phyloP scores from a whole-genome alignment of 2,888 invertebrate species.

The Macrosoma leucophasiata region DNA sequence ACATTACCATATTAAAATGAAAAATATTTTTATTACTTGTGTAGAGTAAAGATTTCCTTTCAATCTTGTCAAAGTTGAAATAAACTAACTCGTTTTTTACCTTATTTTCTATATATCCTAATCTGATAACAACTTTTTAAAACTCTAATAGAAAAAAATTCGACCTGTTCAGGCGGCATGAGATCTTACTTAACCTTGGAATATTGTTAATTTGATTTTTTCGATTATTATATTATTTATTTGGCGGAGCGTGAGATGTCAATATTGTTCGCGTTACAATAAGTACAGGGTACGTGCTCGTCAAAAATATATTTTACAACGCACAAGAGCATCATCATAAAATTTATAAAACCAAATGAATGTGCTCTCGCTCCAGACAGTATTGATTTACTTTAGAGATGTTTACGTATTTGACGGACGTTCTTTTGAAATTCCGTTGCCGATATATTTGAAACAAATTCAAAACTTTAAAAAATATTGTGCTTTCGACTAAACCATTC shows the following conservation, averaged over 20 bases:
- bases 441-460: slow-evolving; percentile 39
- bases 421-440: slow-evolving; percentile 48
- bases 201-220: neutral
- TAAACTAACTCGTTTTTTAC: no score
- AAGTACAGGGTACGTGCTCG: slow-evolving; percentile 26
- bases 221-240: slow-evolving; percentile 9
- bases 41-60: no score
- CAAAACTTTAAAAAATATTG: slow-evolving; percentile 3
- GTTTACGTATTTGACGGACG: slow-evolving; percentile 58
- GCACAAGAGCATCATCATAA: slow-evolving; percentile 58
- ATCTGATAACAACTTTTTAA: no score
- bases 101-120: no score
- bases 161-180: no score
- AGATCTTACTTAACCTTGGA: neutral
- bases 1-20: no score
- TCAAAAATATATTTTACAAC: slow-evolving; percentile 50
- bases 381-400: slow-evolving; percentile 63
- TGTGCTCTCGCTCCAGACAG: slow-evolving; percentile 39
- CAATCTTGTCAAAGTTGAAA: no score
- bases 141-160: no score
- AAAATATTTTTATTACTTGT: no score
- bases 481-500: no score
- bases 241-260: slow-evolving; percentile 15
- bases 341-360: slow-evolving; percentile 57
- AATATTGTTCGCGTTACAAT: slow-evolving; percentile 24